Base-by-base conservation (phyloP, 2,888 invertebrate species). In the Agriopis aurantiaria region DNA sequence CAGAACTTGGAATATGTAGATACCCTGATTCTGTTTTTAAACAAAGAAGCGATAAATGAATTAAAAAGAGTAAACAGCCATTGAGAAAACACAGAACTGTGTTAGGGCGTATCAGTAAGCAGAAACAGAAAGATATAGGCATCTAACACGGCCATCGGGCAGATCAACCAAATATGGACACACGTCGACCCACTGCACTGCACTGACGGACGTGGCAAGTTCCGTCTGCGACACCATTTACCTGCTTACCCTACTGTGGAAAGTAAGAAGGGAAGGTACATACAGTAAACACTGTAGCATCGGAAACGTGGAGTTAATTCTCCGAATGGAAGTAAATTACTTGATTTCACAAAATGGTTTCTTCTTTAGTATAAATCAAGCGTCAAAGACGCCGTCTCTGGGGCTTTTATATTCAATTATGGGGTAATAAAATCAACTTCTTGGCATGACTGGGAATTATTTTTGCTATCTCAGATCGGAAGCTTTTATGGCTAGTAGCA, bases 201-300 rank as follows among this genome's bases (percentile, higher is more conserved):
- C 78, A 77, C 84, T 82, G 86, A 85, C 89, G 88, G 90, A 91
- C 87, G 79, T 77, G 73, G 73, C 79, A n/a, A 90, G 92, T 90
- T 92, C 93, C 92, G 93, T 87, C 88, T 89, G 76, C 78, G 84
- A 79, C 77, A 83, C 86, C 85, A 85, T 87, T 88, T 88, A 91
- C 91, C 85, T 85, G 88, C 84, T 90, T 90, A 88, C 87, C 88
- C 87, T 85, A 85, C 83, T 82, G 86, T 82, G 88, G 86, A 86
- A 86, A 87, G 86, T 87, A 88, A 86, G 85, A 85, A 88, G 86
- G 85, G 10, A 43, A 59, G 14, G 51, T 51, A 51, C 33, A 33
- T n/a, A n/a, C 10, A 69, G 69, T 69, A 71, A 76, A 84, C 80
- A 78, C 76, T 77, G 78, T 79, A 61, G 74, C 74, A 65, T 72